A percentile compares a stretch with the other conserved stretches of the same genome.
Conservation (phyloP, 2,113 vertebrate species). For the Mustela lutreola region DNA sequence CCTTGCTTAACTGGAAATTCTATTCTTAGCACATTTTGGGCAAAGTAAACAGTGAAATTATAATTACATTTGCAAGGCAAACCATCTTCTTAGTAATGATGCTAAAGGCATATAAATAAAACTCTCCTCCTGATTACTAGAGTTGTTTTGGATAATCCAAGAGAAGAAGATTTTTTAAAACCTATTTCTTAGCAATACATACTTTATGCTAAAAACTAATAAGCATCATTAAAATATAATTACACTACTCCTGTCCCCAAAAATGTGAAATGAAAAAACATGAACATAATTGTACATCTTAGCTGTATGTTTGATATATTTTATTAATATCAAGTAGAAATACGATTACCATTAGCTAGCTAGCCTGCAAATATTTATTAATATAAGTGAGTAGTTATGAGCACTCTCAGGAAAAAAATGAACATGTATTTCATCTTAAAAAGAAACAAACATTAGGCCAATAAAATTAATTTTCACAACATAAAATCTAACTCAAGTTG, state of each 20-base stretch:
- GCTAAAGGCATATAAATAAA: slow-evolving; percentile 35
- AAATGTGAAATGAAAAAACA: slow-evolving; percentile 59
- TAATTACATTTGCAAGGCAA: slow-evolving; percentile 35
- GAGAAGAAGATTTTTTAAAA: slow-evolving; percentile 2
- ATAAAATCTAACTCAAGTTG: slow-evolving; percentile 62
- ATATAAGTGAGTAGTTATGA: slow-evolving; percentile 63
- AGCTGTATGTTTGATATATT: slow-evolving; percentile 40
- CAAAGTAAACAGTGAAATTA: slow-evolving; percentile 41
- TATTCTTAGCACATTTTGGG: slow-evolving; percentile 23
- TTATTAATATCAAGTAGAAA: slow-evolving; percentile 61
- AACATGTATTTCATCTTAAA: neutral
- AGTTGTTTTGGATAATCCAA: slow-evolving; percentile 30
- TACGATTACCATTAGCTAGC: slow-evolving; percentile 48
- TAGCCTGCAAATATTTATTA: slow-evolving; percentile 49
- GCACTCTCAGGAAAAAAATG: slow-evolving; percentile 58
- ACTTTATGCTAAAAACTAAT: slow-evolving; percentile 29
- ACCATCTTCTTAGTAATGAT: slow-evolving; percentile 22
- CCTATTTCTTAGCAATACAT: slow-evolving; percentile 48
- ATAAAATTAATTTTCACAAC: slow-evolving; percentile 67
- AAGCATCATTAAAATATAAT: slow-evolving; percentile 31
- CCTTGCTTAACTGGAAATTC: slow-evolving; percentile 28
- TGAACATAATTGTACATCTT: neutral
- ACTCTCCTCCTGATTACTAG: slow-evolving; percentile 46
- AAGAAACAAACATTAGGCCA: slow-evolving; percentile 31
- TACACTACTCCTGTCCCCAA: neutral